Percentiles rank a stretch among this genome's conserved stretches.
Conservation (phyloP, 2,888 invertebrate genomes). For the Brachylomia viminalis region DNA sequence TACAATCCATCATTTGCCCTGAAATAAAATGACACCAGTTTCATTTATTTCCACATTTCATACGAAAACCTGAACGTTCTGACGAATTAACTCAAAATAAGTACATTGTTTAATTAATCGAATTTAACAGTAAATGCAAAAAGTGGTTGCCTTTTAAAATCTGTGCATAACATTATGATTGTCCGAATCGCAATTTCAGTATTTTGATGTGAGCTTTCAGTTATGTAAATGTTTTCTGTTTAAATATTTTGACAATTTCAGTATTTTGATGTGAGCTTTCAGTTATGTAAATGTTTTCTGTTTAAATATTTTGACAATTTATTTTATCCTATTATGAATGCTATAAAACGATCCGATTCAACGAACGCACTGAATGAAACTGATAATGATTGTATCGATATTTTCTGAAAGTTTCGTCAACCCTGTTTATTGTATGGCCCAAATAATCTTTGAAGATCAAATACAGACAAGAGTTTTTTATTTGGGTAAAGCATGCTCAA, state of each 20-base stretch:
- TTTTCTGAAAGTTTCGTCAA: neutral
- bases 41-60: conserved; percentile 29
- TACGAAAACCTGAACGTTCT: conserved; percentile 6
- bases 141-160: conserved; percentile 21
- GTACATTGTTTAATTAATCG: conserved; percentile 29
- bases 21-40: conserved; percentile 10
- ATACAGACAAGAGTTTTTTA: no score
- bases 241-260: conserved; percentile 30
- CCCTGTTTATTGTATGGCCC: no score
- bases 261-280: conserved; percentile 13
- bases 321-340: conserved; percentile 4
- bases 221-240: neutral
- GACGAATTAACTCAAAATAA: conserved; percentile 20
- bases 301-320: conserved; percentile 27
- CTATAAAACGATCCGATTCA: neutral
- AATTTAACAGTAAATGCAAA: conserved; percentile 34
- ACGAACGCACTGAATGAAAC: neutral
- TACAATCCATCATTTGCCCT: conserved; percentile 11
- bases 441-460: no score
- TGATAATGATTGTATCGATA: neutral
- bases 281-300: conserved; percentile 1
- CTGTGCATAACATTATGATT: conserved; percentile 4
- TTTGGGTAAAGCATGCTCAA: no score
- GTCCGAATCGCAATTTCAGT: conserved; percentile 17
- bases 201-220: conserved; percentile 13